phyloP scores from a whole-genome alignment of 2,113 vertebrate genomes.

The Myanophis thanlyinensis region DNA sequence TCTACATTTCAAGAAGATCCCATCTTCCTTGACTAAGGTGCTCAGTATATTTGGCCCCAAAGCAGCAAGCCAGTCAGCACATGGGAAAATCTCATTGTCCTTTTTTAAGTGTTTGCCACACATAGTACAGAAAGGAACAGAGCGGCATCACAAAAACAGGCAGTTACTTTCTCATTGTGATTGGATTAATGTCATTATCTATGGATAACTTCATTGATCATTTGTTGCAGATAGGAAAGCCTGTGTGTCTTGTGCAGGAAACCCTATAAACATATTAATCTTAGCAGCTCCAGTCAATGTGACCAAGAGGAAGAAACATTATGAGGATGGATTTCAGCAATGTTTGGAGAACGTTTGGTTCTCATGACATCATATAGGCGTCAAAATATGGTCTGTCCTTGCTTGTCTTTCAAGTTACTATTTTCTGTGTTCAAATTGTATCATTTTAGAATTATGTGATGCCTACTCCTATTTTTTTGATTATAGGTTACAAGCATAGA shows the following conservation, averaged over 20 bases:
- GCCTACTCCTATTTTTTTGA: not conserved
- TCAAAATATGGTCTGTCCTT: not conserved
- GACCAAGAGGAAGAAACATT: not conserved
- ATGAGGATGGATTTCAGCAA: not conserved
- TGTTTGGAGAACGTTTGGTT: not conserved
- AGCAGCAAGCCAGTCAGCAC: not conserved
- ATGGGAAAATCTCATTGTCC: not conserved
- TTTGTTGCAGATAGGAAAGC: not conserved
- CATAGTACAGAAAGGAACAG: not conserved
- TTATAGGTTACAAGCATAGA: not conserved
- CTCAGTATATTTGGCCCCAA: not conserved
- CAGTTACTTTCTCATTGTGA: not conserved
- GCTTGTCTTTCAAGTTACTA: not conserved
- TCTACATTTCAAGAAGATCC: not conserved
- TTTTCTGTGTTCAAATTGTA: not conserved
- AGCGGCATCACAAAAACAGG: not conserved
- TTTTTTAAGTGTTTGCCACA: not conserved
- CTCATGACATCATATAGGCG: not conserved
- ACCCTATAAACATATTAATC: not conserved
- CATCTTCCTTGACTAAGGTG: not conserved
- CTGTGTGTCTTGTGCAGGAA: not conserved
- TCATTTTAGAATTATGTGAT: not conserved
- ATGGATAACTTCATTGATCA: not conserved
- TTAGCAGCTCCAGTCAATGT: not conserved
- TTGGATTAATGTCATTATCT: not conserved